phyloP scores from a whole-genome alignment of 2,113 vertebrate species.

The Equus quagga region DNA sequence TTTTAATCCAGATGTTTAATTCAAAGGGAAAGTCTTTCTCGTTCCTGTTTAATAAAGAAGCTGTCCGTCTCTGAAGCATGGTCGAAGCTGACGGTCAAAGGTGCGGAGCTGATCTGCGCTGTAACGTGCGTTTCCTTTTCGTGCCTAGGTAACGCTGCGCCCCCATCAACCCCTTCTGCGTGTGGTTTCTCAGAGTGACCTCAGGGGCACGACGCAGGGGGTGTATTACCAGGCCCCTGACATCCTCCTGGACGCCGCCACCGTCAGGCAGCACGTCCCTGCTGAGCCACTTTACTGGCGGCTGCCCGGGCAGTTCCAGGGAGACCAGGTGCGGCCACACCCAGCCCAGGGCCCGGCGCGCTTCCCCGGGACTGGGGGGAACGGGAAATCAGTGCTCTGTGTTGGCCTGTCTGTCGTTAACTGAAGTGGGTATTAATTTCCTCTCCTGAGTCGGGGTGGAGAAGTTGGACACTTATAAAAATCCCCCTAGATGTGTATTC shows the following conservation, averaged over 20 bases:
- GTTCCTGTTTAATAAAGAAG: not conserved
- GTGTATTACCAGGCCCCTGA: constrained; percentile 91
- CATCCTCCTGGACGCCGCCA: constrained; percentile 89
- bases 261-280: constrained; percentile 84
- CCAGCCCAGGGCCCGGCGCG: fast-evolving
- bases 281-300: constrained; percentile 94
- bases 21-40: not conserved
- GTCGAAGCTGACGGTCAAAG: not conserved
- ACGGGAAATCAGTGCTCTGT: not conserved
- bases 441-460: not conserved
- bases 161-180: constrained; percentile 82
- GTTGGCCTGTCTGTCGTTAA: not conserved
- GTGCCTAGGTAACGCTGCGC: constrained; percentile 86
- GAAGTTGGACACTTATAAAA: not conserved
- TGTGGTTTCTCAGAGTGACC: constrained; percentile 92
- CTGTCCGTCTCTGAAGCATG: not conserved
- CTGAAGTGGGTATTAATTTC: not conserved
- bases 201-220: constrained; percentile 89
- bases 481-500: not conserved
- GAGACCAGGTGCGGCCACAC: constrained; percentile 88
- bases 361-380: fast-evolving
- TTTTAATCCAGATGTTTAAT: not conserved
- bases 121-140: not conserved
- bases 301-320: constrained; percentile 90
- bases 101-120: fast-evolving